Evolutionary conservation across 2,113 vertebrate species (phyloP).

Genomic region (Dascyllus trimaculatus): DNA sequence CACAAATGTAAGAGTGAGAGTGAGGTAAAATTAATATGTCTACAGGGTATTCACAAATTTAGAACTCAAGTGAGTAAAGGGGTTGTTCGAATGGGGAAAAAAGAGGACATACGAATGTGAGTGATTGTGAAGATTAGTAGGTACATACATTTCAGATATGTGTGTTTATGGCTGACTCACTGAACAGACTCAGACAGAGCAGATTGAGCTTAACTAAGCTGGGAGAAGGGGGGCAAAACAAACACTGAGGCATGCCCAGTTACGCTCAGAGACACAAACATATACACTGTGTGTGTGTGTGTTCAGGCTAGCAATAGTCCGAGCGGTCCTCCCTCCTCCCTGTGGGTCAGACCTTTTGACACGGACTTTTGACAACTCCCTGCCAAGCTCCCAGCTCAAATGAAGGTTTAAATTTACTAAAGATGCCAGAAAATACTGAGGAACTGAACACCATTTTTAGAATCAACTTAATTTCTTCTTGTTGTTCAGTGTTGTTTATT

Average conservation of each 20-base stretch:
- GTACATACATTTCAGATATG: conserved; percentile 23
- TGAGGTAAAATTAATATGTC: background rate
- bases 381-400: conserved; percentile 31
- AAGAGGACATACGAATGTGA: background rate
- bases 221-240: conserved; percentile 58
- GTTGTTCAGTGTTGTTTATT: background rate
- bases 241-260: conserved; percentile 57
- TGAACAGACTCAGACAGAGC: conserved; percentile 70
- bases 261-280: conserved; percentile 67
- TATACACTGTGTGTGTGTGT: conserved; percentile 43
- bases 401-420: conserved; percentile 9
- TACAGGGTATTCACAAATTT: background rate
- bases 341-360: conserved; percentile 40
- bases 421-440: conserved; percentile 19
- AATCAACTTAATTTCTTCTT: background rate
- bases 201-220: conserved; percentile 75
- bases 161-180: conserved; percentile 55
- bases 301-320: conserved; percentile 31
- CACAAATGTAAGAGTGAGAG: background rate
- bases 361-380: conserved; percentile 43
- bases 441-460: background rate
- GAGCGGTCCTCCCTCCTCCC: conserved; percentile 14
- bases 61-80: background rate
- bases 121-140: conserved; percentile 1
- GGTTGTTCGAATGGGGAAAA: background rate